Base-by-base conservation (phyloP, 2,888 invertebrate genomes). In the Aleiodes testaceus region DNA sequence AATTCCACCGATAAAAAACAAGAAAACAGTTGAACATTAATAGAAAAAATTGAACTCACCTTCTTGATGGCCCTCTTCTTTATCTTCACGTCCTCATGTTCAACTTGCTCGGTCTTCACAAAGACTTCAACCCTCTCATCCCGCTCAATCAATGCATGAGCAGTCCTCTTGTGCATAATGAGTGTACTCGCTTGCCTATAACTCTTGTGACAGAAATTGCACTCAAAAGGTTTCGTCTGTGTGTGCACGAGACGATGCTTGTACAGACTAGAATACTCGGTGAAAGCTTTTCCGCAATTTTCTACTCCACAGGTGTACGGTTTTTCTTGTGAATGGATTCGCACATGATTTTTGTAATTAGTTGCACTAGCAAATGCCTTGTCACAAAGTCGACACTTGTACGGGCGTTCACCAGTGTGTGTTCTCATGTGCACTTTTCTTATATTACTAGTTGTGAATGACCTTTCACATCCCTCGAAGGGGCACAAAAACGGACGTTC, bases 371-470 rank as follows among this genome's bases (percentile, higher is more conserved):
- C 91, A 86, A 93, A 93, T 0, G 91, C 90, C 82, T 92, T 90
- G 1, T 89, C 90, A 84, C 92, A 93, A 75, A 90, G 88, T 6
- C 88, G 87, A 79, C 93, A 93, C 36, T 89, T 88, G 80, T 92
- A 93, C 0, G 92, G 92, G 18, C 92, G 85, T 84, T 92, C 92
- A 0, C 92, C 92, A 0, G 92, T 92, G 81, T 93, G 92, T 0
- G 92, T 92, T 53, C 93, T 87, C 47, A 92, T 89, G 80, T 93
- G 93, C 59, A 91, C 90, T 87, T 92, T 92, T 26, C 92, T 88
- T 68, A 92, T 92, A 82, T 93, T 92, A 20, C 92, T 92, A 0
- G 92, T 93, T 1, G 92, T 92, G 81, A 93, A 93, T 0, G 92
- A 91, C 75, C 91, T 88, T 36, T 90, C 90, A 82, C 93, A 93